Conservation (phyloP, 2,888 invertebrate species). For the Tetranychus truncatus region DNA sequence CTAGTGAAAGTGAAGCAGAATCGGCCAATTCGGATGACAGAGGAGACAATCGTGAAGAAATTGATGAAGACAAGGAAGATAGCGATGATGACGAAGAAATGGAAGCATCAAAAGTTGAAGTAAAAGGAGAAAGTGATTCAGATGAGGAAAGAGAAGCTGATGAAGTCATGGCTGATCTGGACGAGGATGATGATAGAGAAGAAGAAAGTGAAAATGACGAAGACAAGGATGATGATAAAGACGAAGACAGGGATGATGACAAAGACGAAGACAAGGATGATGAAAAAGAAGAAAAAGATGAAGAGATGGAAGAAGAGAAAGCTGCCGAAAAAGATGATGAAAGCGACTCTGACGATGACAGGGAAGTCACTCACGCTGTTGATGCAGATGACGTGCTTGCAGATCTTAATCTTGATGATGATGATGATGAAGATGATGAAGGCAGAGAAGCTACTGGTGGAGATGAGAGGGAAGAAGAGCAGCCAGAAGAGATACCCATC, state of each 20-base stretch:
- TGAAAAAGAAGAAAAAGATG: not conserved
- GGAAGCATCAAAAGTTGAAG: not conserved
- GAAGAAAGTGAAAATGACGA: not conserved
- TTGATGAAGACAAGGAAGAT: not conserved
- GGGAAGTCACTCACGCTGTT: not conserved
- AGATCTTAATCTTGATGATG: not conserved
- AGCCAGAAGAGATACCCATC: conserved; percentile 51
- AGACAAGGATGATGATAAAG: not conserved
- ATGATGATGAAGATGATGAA: conserved; percentile 10
- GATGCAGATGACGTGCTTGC: not conserved
- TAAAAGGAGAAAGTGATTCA: conserved; percentile 7
- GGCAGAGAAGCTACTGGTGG: not conserved
- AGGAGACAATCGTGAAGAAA: not conserved
- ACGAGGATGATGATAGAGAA: not conserved
- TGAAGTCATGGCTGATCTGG: not conserved
- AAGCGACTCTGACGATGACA: not conserved
- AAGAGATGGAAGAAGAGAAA: not conserved
- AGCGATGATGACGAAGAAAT: not conserved
- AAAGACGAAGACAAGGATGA: not conserved
- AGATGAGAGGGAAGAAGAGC: conserved; percentile 27
- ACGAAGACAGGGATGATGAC: not conserved
- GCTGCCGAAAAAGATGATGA: conserved; percentile 6
- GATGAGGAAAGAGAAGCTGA: not conserved
- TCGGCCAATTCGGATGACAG: not conserved
- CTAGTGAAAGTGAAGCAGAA: not conserved